These are phyloP conservation scores for Chionoecetes opilio DNA, from an alignment of 1,140 invertebrate species.

Conservation along the genomic window DNA sequence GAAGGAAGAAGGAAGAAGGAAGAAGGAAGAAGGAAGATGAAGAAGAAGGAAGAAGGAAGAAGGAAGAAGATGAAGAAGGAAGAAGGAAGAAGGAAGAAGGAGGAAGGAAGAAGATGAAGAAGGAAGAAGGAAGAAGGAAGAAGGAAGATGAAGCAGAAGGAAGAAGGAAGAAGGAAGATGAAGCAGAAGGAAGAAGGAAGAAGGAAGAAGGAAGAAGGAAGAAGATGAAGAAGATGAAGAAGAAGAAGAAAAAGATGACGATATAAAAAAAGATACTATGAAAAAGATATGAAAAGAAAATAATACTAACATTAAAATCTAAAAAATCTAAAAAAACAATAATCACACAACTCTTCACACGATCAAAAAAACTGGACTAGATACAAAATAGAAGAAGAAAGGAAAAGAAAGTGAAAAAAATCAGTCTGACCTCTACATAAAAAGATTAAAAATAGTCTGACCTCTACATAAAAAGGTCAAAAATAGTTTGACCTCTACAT, in stretches of 20 bases:
- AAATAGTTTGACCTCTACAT: too few species aligned
- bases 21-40: not conserved
- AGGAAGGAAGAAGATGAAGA: not conserved
- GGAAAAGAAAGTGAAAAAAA: not conserved
- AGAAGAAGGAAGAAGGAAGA: not conserved
- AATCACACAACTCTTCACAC: too few species aligned
- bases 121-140: not conserved
- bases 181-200: not conserved
- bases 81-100: too few species aligned
- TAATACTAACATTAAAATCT: too few species aligned
- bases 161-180: not conserved
- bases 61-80: too few species aligned
- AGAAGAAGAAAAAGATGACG: not conserved
- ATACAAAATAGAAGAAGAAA: not conserved
- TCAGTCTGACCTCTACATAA: too few species aligned
- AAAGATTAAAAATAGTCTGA: too few species aligned
- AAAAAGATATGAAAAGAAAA: not conserved
- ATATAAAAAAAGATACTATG: not conserved
- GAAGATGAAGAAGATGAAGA: not conserved
- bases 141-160: not conserved
- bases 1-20: too few species aligned
- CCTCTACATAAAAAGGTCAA: too few species aligned
- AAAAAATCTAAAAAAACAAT: too few species aligned
- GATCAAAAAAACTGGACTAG: too few species aligned
- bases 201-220: not conserved